Evolutionary conservation across 64 coral and sea anemone genomes (phyloP).

Genomic region (Montipora capricornis): DNA sequence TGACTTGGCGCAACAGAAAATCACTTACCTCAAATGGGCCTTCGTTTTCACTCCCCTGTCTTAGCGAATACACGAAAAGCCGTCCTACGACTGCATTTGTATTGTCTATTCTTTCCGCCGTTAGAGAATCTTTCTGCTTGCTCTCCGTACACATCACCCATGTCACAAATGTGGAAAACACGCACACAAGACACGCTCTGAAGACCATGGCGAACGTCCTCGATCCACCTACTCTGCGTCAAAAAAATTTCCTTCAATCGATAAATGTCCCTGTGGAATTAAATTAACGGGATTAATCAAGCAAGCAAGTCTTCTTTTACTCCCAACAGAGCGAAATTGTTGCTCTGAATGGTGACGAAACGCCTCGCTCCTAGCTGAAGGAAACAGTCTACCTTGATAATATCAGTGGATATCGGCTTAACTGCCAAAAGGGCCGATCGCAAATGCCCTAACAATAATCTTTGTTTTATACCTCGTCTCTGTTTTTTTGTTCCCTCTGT

Average conservation of each 20-base stretch:
- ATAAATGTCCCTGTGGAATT: background rate
- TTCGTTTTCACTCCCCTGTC: background rate
- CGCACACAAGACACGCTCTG: background rate
- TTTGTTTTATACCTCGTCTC: slow-evolving; percentile 25
- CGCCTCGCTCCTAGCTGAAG: background rate
- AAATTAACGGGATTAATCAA: background rate
- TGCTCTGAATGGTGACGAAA: background rate
- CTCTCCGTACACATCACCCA: background rate
- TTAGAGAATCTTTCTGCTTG: background rate
- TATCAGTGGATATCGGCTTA: slow-evolving; percentile 35
- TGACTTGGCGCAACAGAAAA: background rate
- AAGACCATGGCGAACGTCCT: background rate
- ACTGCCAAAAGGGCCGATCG: background rate
- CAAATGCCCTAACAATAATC: slow-evolving; percentile 8
- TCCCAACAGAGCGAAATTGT: background rate
- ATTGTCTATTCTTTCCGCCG: background rate
- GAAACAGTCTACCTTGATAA: background rate
- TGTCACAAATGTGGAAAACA: background rate
- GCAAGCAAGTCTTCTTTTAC: background rate
- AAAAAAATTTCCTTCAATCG: background rate
- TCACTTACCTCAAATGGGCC: background rate
- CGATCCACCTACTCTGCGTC: background rate
- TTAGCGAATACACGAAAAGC: slow-evolving; percentile 27
- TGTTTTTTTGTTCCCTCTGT: slow-evolving; percentile 9
- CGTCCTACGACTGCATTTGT: slow-evolving; percentile 3